phyloP scores from a whole-genome alignment of 2,888 invertebrate species.

The Tridacna crocea region DNA sequence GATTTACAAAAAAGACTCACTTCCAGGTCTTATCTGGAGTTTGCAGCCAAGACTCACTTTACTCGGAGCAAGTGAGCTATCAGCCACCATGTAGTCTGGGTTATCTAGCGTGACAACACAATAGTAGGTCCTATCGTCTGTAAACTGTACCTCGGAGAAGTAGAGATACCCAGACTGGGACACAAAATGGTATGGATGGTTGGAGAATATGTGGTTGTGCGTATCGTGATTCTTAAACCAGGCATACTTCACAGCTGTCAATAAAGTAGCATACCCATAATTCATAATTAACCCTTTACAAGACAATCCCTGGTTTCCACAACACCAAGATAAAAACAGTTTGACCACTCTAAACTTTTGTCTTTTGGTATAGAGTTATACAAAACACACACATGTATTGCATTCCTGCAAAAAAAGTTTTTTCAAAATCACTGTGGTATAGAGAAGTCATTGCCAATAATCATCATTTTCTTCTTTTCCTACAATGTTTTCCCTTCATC shows the following conservation, averaged over 20 bases:
- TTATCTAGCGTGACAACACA: constrained; percentile 59
- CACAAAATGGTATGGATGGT: constrained; percentile 55
- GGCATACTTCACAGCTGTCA: constrained; percentile 46
- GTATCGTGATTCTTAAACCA: constrained; percentile 56
- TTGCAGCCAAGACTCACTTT: constrained; percentile 51
- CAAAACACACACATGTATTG: too few relatives aligned
- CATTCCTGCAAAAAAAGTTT: too few relatives aligned
- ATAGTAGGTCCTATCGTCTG: constrained; percentile 53
- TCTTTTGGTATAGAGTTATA: too few relatives aligned
- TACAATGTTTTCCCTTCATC: too few relatives aligned
- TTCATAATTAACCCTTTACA: too few relatives aligned
- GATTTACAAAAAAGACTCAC: constrained; percentile 56
- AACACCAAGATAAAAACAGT: too few relatives aligned
- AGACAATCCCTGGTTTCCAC: too few relatives aligned
- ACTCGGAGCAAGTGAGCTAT: constrained; percentile 50
- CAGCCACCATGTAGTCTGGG: constrained; percentile 39
- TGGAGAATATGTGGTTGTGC: constrained; percentile 48
- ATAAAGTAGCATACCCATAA: not conserved
- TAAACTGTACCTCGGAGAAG: constrained; percentile 62
- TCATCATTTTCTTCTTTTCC: too few relatives aligned
- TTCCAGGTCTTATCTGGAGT: constrained; percentile 54
- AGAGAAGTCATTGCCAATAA: too few relatives aligned
- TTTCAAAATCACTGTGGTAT: too few relatives aligned
- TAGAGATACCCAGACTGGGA: constrained; percentile 61
- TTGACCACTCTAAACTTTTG: too few relatives aligned